Conservation (phyloP, 1,140 invertebrate genomes). For the Lepidotrigona ventralis region DNA sequence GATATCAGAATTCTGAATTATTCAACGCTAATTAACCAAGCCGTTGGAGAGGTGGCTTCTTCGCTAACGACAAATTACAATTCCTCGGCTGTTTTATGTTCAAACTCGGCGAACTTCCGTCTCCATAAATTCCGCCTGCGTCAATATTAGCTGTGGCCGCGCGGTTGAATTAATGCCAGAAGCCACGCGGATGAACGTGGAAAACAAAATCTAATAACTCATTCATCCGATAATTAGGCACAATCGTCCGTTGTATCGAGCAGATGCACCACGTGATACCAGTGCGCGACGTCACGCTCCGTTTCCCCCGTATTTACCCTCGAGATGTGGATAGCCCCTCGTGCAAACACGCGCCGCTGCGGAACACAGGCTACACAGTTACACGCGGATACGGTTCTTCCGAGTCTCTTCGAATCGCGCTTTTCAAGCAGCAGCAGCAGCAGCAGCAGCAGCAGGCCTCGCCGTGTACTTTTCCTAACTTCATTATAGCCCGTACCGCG, state of each 20-base stretch:
- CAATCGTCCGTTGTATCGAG: not conserved
- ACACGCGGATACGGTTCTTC: not conserved
- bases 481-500: slow-evolving; percentile 51
- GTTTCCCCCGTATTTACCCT: slow-evolving; percentile 54
- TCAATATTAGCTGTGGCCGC: not conserved
- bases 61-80: not conserved
- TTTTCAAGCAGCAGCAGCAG: slow-evolving; percentile 23
- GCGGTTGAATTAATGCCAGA: not conserved
- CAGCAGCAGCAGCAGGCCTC: not conserved
- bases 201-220: not conserved
- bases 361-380: not conserved
- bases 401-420: slow-evolving; percentile 34
- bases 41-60: not conserved
- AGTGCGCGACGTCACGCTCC: slow-evolving; percentile 27
- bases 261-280: not conserved
- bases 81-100: not conserved
- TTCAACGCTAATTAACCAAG: not conserved
- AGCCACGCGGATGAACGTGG: not conserved
- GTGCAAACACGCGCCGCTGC: slow-evolving; percentile 12
- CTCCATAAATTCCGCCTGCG: not conserved
- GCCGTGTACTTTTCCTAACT: slow-evolving; percentile 65
- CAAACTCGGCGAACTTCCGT: not conserved
- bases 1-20: not conserved
- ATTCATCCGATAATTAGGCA: not conserved
- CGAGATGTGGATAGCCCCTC: slow-evolving; percentile 54